Evolutionary conservation across 2,888 invertebrate genomes (phyloP).

Genomic region (Phragmatobia fuliginosa): DNA sequence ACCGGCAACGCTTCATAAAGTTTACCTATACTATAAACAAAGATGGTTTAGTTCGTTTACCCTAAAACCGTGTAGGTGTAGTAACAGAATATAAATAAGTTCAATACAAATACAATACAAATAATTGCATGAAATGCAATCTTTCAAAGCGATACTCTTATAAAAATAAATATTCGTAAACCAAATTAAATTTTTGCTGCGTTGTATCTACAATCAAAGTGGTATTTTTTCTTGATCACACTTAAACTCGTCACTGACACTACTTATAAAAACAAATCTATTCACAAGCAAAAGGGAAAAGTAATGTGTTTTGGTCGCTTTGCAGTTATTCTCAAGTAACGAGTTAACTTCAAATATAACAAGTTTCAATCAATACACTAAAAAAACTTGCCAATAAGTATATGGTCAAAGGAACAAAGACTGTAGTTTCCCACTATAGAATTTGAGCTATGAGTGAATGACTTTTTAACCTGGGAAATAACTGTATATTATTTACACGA

Average conservation of each 20-base stretch:
- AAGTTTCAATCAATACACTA: background rate
- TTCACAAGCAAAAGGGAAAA: background rate
- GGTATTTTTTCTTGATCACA: background rate
- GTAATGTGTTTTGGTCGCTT: background rate
- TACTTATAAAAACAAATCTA: background rate
- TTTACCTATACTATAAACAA: background rate
- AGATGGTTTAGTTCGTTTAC: background rate
- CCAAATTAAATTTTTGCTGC: background rate
- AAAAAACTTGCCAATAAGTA: background rate
- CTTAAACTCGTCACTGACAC: background rate
- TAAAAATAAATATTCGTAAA: background rate
- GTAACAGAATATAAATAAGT: slow-evolving; percentile 3
- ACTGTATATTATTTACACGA: background rate
- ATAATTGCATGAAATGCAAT: background rate
- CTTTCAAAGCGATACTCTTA: slow-evolving; percentile 2
- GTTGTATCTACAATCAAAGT: background rate
- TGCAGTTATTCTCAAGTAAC: background rate
- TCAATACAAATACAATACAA: slow-evolving; percentile 7
- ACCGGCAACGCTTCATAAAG: background rate
- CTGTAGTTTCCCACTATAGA: background rate
- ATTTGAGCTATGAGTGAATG: background rate
- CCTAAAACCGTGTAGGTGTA: background rate
- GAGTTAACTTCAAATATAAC: background rate
- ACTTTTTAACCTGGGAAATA: slow-evolving; percentile 5
- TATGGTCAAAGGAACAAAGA: background rate